phyloP scores from a whole-genome alignment of 2,113 vertebrate species.

The Marmota flaviventris region DNA sequence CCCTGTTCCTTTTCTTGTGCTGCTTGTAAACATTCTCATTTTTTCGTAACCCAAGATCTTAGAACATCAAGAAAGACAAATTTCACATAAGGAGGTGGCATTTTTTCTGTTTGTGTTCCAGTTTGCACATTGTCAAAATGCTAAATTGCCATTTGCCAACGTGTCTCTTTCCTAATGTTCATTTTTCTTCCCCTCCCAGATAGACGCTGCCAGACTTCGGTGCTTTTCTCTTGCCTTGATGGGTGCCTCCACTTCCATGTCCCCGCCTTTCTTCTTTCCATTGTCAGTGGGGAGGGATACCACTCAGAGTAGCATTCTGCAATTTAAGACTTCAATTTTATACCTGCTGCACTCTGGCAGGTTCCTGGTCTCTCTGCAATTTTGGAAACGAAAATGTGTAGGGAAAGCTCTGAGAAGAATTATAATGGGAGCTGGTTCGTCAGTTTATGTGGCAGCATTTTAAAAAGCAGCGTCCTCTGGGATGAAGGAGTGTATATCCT shows the following conservation, averaged over 20 bases:
- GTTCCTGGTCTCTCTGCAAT: neutral
- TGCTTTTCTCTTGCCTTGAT: neutral
- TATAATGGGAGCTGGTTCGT: neutral
- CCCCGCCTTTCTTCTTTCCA: neutral
- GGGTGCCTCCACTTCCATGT: neutral
- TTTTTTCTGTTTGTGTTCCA: neutral
- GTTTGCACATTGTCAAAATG: neutral
- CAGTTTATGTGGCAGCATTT: slow-evolving; percentile 25
- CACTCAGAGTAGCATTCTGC: neutral
- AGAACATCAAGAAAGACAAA: neutral
- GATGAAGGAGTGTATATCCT: neutral
- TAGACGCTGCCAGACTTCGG: neutral
- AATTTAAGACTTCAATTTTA: slow-evolving; percentile 32
- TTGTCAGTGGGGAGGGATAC: neutral
- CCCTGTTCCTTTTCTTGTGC: neutral
- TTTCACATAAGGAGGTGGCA: neutral
- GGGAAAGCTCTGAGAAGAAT: slow-evolving; percentile 43
- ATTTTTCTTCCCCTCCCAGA: neutral
- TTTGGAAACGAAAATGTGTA: slow-evolving; percentile 54
- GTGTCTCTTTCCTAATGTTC: neutral
- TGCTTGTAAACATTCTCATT: neutral
- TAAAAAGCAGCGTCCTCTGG: neutral
- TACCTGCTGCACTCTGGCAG: neutral
- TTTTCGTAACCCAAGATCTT: neutral
- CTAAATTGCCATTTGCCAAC: neutral